A percentile compares a stretch with the other conserved stretches of the same genome.
phyloP scores from a whole-genome alignment of 1,140 invertebrate genomes.

The Melipona quadrifasciata region DNA sequence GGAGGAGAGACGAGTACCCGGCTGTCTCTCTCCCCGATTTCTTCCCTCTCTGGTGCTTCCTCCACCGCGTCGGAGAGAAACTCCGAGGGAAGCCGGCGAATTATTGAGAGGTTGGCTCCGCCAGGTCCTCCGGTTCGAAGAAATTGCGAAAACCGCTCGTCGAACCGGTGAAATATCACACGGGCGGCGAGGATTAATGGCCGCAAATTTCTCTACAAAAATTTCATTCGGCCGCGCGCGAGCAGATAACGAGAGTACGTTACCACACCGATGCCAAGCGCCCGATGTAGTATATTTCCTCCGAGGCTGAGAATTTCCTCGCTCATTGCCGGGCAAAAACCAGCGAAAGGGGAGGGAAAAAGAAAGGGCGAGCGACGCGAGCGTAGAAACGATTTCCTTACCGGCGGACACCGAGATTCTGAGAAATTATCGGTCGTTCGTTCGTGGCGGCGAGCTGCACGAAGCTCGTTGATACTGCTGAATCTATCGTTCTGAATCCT shows the following conservation, averaged over 20 bases:
- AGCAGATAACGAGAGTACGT: neutral
- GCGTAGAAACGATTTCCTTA: neutral
- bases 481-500: neutral
- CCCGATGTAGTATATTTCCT: neutral
- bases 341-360: neutral
- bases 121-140: neutral
- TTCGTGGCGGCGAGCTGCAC: neutral
- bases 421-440: constrained; percentile 8
- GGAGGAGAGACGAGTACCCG: neutral
- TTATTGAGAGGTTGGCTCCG: constrained; percentile 23
- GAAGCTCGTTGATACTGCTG: neutral
- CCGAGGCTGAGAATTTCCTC: neutral
- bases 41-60: neutral
- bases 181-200: constrained; percentile 25
- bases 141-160: constrained; percentile 12
- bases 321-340: neutral
- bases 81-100: neutral
- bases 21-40: neutral
- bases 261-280: neutral
- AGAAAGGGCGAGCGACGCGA: too few relatives aligned
- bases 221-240: constrained; percentile 28
- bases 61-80: neutral
- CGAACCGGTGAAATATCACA: constrained; percentile 29
- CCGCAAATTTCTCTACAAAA: constrained; percentile 30
- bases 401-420: neutral